A percentile compares a stretch with the other conserved stretches of the same genome.
These are phyloP conservation scores for Lepisosteus oculatus DNA, from an alignment of 2,113 vertebrate genomes.

Conservation along the genomic window DNA sequence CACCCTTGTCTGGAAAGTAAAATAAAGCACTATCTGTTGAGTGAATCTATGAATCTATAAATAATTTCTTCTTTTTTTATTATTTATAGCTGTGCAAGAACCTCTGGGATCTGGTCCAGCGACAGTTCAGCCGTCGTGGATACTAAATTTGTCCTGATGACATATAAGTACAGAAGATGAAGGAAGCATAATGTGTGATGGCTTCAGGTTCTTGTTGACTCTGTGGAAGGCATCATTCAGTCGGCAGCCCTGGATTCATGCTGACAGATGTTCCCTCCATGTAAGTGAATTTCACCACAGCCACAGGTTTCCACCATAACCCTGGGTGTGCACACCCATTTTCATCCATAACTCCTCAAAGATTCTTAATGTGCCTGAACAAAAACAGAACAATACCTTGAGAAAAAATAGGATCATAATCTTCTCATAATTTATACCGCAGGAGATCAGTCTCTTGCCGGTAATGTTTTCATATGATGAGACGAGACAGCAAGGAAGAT, in stretches of 20 bases:
- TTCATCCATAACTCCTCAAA: too few relatives aligned
- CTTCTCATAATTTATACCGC: too few relatives aligned
- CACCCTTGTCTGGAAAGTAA: too few relatives aligned
- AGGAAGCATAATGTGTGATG: neutral
- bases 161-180: neutral
- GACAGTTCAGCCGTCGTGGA: neutral
- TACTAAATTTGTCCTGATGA: neutral
- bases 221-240: neutral
- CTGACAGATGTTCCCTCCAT: neutral
- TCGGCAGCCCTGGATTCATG: neutral
- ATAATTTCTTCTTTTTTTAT: neutral
- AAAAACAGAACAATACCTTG: too few relatives aligned
- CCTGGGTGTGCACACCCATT: too few relatives aligned
- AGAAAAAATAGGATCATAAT: too few relatives aligned
- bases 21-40: neutral
- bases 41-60: neutral
- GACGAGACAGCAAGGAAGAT: too few relatives aligned
- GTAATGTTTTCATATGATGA: too few relatives aligned
- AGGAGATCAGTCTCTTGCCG: too few relatives aligned
- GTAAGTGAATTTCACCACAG: too few relatives aligned
- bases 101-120: neutral
- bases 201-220: neutral
- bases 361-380: too few relatives aligned
- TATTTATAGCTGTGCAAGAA: conserved; percentile 6
- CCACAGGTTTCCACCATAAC: too few relatives aligned